A percentile compares a stretch with the other conserved stretches of the same genome.
phyloP scores from a whole-genome alignment of 2,797 vertebrate genomes.

The Phylloscopus collybita region DNA sequence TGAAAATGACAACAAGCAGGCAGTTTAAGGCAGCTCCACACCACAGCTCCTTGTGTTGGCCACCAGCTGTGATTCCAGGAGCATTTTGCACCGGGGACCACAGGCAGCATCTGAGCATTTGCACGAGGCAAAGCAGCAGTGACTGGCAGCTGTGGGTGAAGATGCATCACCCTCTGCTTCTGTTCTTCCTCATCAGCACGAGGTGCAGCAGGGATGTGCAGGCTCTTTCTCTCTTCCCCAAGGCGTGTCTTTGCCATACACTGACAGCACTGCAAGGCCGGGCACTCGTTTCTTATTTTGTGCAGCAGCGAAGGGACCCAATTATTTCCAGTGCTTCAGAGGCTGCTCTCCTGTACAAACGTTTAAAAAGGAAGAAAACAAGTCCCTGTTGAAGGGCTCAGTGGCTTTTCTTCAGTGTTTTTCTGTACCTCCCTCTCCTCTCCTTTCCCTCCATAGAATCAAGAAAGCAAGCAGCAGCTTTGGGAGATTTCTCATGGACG shows the following conservation, averaged over 20 bases:
- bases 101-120: conserved; percentile 80
- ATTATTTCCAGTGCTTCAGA: conserved; percentile 45
- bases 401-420: not conserved
- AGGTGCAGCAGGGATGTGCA: not conserved
- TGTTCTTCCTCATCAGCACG: conserved; percentile 12
- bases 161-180: conserved; percentile 67
- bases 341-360: conserved; percentile 23
- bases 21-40: not conserved
- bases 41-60: conserved; percentile 4
- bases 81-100: conserved; percentile 75
- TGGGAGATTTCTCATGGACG: conserved; percentile 76
- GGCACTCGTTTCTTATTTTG: not conserved
- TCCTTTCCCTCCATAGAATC: not conserved
- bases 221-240: conserved; percentile 51
- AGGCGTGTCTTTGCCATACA: conserved; percentile 27
- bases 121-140: conserved; percentile 69
- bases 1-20: conserved; percentile 26
- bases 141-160: conserved; percentile 83
- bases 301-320: conserved; percentile 35
- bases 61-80: conserved; percentile 76
- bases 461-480: conserved; percentile 61
- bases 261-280: not conserved
- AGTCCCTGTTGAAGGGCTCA: conserved; percentile 23
- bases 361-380: not conserved
- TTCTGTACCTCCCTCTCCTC: not conserved